Conservation (phyloP, 1,140 invertebrate genomes). For the Calephelis virginiensis region DNA sequence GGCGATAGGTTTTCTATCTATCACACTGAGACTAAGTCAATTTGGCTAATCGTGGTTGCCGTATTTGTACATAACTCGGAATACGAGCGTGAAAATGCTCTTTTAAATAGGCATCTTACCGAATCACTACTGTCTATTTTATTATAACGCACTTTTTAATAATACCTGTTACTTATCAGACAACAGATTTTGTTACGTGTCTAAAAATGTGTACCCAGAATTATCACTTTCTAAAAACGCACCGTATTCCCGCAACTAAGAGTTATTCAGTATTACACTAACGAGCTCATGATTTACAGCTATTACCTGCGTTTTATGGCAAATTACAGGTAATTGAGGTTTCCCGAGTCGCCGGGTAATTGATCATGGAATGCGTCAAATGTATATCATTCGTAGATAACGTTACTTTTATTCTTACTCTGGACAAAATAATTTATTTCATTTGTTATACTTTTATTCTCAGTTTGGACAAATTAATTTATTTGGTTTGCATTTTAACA, state of each 20-base stretch:
- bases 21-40: no score
- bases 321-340: conserved; percentile 35
- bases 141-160: no score
- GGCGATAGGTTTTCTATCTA: no score
- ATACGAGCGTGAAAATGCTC: no score
- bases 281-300: conserved; percentile 32
- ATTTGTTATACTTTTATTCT: no score
- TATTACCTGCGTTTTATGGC: conserved; percentile 28
- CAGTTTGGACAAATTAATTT: no score
- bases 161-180: no score
- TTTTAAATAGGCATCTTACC: no score
- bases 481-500: no score
- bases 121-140: no score
- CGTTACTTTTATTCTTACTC: background rate
- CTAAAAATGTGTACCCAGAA: conserved; percentile 5
- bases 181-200: background rate
- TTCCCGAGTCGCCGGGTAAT: conserved; percentile 31
- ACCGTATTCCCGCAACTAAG: background rate
- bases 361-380: conserved; percentile 16
- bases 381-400: conserved; percentile 2
- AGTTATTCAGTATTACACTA: conserved; percentile 23
- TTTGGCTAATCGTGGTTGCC: no score
- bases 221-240: background rate
- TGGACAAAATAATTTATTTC: background rate
- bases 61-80: no score